Evolutionary conservation across 2,797 vertebrate species (phyloP), one percentile per base, ranked within the genome.

Genomic region (Carapus acus): DNA sequence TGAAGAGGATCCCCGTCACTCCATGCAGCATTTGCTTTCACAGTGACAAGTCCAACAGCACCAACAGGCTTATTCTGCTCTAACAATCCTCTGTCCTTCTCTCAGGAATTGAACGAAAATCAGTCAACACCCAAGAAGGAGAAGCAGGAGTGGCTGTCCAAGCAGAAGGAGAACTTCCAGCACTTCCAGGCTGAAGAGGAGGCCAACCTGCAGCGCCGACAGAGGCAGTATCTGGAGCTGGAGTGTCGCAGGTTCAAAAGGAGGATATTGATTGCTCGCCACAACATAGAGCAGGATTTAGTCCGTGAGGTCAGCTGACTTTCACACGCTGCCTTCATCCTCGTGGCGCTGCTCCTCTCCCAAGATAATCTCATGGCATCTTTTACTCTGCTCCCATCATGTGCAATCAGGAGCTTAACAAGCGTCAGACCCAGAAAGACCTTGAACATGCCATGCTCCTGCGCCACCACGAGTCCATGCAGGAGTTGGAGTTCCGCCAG

Each of bases 101-200:
- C 60, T 78, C 66, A 98, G 96, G 94, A 98, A 73, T 76, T 99
- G 69, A 97, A 91, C 80, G 96, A 98, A 89, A 97, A 98, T 82
- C 96, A 98, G 85, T 97, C 94, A 66, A 99, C 96, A 39, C 96
- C 96, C 22, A 98, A 98, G 87, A 98, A 98, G 76, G 95, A 99
- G 83, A 98, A 98, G 76, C 96, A 99, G 70, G 96, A 98, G 65
- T 98, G 95, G 96, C 85, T 99, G 65, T 95, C 93, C 57, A 98
- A 97, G 79, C 94, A 99, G 79, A 99, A 98, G 73, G 96, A 98
- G 76, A 97, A 97, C 79, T 90, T 99, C 83, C 96, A 98, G 69
- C 91, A 98, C 88, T 96, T 93, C 86, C 96, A 98, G 78, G 95
- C 96, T 8, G 94, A 97, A 75, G 95, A 98, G 70, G 96, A 99